Base-by-base conservation (phyloP, 1,140 invertebrate species). In the Bombyx mori region DNA sequence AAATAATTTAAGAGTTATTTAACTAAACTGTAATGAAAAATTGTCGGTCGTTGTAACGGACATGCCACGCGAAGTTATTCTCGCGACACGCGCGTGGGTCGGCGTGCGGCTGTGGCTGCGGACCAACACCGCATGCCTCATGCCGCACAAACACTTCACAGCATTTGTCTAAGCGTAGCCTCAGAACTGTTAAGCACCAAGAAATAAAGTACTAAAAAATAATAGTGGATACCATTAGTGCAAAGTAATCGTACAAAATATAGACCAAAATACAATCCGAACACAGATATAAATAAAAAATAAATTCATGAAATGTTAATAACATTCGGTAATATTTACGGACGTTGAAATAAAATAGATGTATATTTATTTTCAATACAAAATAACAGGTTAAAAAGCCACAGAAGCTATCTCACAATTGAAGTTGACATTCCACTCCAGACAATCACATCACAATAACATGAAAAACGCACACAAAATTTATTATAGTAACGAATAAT, bases 211-310 rank as follows among this genome's bases (percentile, higher is more conserved):
- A 47, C 8, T 10, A 7, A 47, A 47, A 3, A 2, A 7, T 47
- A 26, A 51, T 26, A 26, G 50, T 26, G 26, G 42, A 51, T 69
- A 75, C 71, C 63, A 54, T 76, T 77, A 79, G 73, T 76, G 69
- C 76, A 81, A 82, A 75, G 62, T 64, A 54, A 79, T 69, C 75
- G 82, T 83, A 86, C 82, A 85, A 83, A 83, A 76, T 76, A 79
- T 69, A 83, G 79, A 86, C 80, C 79, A 82, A 84, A 81, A 77
- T 73, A 6, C 61, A 57, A 67, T 72, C 73, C 71, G 5, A 12
- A 51, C 22, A 22, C 78, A 78, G 79, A 77, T 77, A 73, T 66
- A 62, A 61, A 57, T 66, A 63, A 42, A 62, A 69, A 68, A 66
- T 66, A 64, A 67, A 63, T 35, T 51, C 26, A 42, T 26, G 22